A percentile compares a stretch with the other conserved stretches of the same genome.
Evolutionary conservation across 2,888 invertebrate species (phyloP).

Genomic region (Andrena trimmerana): DNA sequence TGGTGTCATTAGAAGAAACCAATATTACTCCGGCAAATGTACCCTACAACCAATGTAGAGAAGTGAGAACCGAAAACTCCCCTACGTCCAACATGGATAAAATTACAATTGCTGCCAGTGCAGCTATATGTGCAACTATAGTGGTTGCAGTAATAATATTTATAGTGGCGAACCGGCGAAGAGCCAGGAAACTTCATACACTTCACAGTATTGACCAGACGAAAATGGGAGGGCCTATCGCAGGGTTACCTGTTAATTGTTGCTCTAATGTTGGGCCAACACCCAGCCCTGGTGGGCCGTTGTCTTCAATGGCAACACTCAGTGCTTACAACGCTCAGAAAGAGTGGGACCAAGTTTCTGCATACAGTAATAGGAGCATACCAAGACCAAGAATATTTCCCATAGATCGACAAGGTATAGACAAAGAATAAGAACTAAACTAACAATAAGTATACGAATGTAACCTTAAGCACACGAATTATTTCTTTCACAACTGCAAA

Average conservation of each 20-base stretch:
- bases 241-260: slow-evolving; percentile 92
- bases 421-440: background rate
- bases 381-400: slow-evolving; percentile 95
- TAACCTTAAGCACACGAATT: no score
- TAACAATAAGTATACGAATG: background rate
- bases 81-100: slow-evolving; percentile 97
- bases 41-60: slow-evolving; percentile 94
- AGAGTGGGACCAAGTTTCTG: slow-evolving; percentile 96
- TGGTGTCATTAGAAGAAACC: slow-evolving; percentile 95
- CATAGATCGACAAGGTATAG: slow-evolving; percentile 87
- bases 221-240: slow-evolving; percentile 89
- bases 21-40: slow-evolving; percentile 95
- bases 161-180: slow-evolving; percentile 93
- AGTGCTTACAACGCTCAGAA: slow-evolving; percentile 94
- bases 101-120: slow-evolving; percentile 96
- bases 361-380: slow-evolving; percentile 95
- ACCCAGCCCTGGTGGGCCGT: slow-evolving; percentile 92
- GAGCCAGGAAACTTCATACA: slow-evolving; percentile 91
- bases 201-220: slow-evolving; percentile 89
- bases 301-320: slow-evolving; percentile 92
- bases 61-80: slow-evolving; percentile 94
- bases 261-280: slow-evolving; percentile 90
- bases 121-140: slow-evolving; percentile 96
- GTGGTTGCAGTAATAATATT: slow-evolving; percentile 96
- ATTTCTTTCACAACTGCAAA: no score